Base-by-base conservation (phyloP, 2,797 vertebrate species). In the Hypotaenidia philippensis region DNA sequence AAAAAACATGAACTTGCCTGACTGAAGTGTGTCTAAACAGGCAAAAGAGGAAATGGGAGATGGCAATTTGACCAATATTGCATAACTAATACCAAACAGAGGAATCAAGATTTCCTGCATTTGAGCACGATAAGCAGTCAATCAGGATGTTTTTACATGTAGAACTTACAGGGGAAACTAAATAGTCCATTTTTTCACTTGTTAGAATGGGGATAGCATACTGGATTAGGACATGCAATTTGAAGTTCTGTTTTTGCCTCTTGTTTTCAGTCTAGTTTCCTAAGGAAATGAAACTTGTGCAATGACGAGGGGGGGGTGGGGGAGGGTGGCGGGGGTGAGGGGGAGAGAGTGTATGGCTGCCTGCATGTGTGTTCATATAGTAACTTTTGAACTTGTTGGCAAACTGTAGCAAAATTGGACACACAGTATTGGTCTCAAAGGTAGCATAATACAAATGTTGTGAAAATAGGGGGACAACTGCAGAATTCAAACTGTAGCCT, bases 201-300 rank as follows among this genome's bases (percentile, higher is more conserved):
- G 12, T 26, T 65, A 63, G 23, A 68, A 60, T 53, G 27, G 71
- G 69, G 12, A 15, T 45, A 66, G 17, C n/a, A 13, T 36, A 38
- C 11, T 53, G 38, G 34, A 83, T 56, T 77, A 40, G 56, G 72
- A 84, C 32, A 56, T 20, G 32, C 6, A 50, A 14, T n/a, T 91
- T 47, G 78, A 17, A 59, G 19, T 68, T 85, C 45, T 77, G 50
- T 10, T 45, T 85, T 86, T 83, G 45, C 71, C 65, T 72, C 32
- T 56, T 41, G 31, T 63, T 92, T 95, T 88, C 57, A 59, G 50
- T 23, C 61, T 44, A 19, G 34, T 69, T 94, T 92, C 79, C 79
- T 78, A 88, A 87, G 89, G 96, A 97, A 97, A 88, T 47, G 85
- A 94, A 94, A 94, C 72, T 86, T 91, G 49, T 71, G 94, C 83